phyloP scores from a whole-genome alignment of 2,113 vertebrate genomes.

The Pterophyllum scalare region DNA sequence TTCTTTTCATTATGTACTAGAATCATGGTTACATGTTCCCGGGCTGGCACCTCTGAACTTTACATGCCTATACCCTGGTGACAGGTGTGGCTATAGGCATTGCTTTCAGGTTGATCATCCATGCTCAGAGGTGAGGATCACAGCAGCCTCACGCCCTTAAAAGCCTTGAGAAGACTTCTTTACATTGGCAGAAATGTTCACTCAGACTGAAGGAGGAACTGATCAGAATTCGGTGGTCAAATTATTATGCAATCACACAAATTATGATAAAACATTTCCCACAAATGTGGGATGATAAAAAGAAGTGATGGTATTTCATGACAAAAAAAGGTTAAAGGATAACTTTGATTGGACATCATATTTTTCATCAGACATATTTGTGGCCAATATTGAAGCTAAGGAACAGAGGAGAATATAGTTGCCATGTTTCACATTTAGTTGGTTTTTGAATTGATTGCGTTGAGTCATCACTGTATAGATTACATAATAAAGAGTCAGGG shows the following conservation, averaged over 20 bases:
- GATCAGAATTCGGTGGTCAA: neutral
- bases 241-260: neutral
- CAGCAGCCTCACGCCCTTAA: neutral
- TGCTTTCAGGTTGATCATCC: neutral
- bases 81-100: neutral
- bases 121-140: neutral
- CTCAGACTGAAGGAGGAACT: neutral
- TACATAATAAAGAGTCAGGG: neutral
- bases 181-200: neutral
- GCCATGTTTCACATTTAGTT: neutral
- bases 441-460: neutral
- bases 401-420: neutral
- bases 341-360: no score
- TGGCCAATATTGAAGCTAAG: neutral
- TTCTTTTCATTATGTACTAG: no score
- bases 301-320: neutral
- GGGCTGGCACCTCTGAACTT: no score
- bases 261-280: neutral
- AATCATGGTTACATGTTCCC: neutral
- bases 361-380: neutral
- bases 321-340: neutral
- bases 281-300: neutral
- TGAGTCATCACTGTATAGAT: neutral
- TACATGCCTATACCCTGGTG: neutral
- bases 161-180: neutral